Percentiles rank a stretch among this genome's conserved stretches.
Evolutionary conservation across 2,797 vertebrate genomes (phyloP).

Genomic region (Pteropus rufus): DNA sequence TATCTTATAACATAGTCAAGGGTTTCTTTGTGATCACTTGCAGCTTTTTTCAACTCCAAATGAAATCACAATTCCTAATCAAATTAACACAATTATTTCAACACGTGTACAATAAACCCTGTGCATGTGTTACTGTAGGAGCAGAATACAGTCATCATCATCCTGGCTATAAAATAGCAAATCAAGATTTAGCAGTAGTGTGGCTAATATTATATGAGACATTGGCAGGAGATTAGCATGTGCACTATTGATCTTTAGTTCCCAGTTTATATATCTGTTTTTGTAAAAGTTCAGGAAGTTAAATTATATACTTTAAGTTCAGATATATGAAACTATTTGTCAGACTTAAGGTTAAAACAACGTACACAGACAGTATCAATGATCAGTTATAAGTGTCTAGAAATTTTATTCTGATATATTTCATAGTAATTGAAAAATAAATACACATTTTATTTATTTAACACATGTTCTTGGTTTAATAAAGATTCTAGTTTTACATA

Average conservation of each 20-base stretch:
- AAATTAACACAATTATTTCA: constrained; percentile 22
- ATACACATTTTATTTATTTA: constrained; percentile 41
- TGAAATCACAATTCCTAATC: background rate
- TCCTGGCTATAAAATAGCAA: background rate
- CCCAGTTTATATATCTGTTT: constrained; percentile 1
- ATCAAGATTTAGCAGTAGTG: background rate
- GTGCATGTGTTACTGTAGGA: background rate
- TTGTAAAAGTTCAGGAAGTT: background rate
- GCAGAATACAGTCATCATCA: background rate
- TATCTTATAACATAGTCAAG: background rate
- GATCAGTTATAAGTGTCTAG: background rate
- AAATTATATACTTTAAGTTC: constrained; percentile 30
- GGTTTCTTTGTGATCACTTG: background rate
- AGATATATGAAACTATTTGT: background rate
- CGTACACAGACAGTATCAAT: background rate
- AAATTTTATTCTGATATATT: constrained; percentile 60
- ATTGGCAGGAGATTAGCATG: background rate
- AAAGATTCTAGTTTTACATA: constrained; percentile 43
- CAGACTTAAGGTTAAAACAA: constrained; percentile 4
- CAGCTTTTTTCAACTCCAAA: constrained; percentile 6
- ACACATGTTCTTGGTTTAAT: constrained; percentile 41
- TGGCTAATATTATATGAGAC: background rate
- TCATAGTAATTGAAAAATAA: constrained; percentile 48
- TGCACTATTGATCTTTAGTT: background rate
- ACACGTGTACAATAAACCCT: background rate